Conservation (phyloP, 2,113 vertebrate genomes). For the Terrapene triunguis region DNA sequence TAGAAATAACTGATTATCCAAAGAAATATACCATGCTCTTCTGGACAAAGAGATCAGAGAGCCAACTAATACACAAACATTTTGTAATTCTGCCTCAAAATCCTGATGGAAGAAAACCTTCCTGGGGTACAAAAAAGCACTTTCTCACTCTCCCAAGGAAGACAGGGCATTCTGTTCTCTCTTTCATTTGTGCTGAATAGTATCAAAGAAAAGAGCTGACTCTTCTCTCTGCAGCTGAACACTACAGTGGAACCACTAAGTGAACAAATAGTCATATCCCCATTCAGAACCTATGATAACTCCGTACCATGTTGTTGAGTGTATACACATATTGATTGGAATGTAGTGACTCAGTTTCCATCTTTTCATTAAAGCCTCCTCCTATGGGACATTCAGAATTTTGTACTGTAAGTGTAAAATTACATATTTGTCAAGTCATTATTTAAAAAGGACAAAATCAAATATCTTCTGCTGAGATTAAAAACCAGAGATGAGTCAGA, state of each 20-base stretch:
- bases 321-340: neutral
- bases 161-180: neutral
- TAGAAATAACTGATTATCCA: slow-evolving; percentile 72
- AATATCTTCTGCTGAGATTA: slow-evolving; percentile 17
- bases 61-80: slow-evolving; percentile 65
- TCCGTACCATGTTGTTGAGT: neutral
- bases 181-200: neutral
- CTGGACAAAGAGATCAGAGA: slow-evolving; percentile 64
- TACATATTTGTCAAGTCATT: slow-evolving; percentile 42
- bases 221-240: slow-evolving; percentile 54
- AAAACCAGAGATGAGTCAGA: slow-evolving; percentile 17
- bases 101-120: slow-evolving; percentile 53
- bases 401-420: slow-evolving; percentile 47
- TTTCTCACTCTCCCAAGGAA: slow-evolving; percentile 5
- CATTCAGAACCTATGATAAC: neutral
- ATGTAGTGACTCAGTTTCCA: neutral
- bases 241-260: slow-evolving; percentile 45
- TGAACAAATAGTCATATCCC: neutral
- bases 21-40: slow-evolving; percentile 24
- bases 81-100: slow-evolving; percentile 69
- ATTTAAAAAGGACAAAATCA: slow-evolving; percentile 49
- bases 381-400: neutral
- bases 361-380: neutral
- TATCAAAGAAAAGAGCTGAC: slow-evolving; percentile 13
- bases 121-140: slow-evolving; percentile 21